These are phyloP conservation scores for Paraescarpia echinospica DNA, from an alignment of 1,140 invertebrate species.

Conservation along the genomic window DNA sequence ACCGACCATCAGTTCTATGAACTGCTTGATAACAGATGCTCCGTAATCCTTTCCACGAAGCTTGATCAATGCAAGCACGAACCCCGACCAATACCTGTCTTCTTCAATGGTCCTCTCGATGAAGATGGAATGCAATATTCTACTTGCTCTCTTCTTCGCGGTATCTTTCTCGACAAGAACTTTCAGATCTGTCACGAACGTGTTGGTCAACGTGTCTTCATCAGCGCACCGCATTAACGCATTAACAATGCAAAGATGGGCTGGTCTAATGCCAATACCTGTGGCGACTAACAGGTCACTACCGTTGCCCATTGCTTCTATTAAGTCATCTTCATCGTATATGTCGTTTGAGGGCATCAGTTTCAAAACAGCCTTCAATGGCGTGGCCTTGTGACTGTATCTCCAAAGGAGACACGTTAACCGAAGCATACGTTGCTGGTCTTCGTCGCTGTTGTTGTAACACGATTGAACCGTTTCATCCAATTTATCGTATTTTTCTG, in stretches of 20 bases:
- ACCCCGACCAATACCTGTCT: neutral
- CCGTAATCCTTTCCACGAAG: neutral
- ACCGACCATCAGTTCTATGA: neutral
- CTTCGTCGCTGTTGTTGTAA: neutral
- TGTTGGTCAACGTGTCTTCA: neutral
- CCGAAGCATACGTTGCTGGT: neutral
- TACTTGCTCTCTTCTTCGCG: neutral
- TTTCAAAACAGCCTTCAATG: neutral
- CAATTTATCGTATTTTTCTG: neutral
- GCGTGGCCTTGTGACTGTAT: neutral
- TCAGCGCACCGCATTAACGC: neutral
- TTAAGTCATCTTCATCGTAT: neutral
- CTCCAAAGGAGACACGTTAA: neutral
- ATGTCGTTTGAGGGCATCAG: neutral
- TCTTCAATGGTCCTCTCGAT: neutral
- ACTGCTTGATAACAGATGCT: neutral
- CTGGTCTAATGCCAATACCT: neutral
- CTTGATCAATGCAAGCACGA: neutral
- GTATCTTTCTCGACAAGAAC: neutral
- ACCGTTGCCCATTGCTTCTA: neutral
- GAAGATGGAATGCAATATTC: neutral
- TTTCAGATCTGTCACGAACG: neutral
- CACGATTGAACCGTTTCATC: neutral
- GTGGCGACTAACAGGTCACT: neutral
- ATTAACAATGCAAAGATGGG: neutral